Conservation (phyloP, 2,888 invertebrate genomes). For the Cenopis cana region DNA sequence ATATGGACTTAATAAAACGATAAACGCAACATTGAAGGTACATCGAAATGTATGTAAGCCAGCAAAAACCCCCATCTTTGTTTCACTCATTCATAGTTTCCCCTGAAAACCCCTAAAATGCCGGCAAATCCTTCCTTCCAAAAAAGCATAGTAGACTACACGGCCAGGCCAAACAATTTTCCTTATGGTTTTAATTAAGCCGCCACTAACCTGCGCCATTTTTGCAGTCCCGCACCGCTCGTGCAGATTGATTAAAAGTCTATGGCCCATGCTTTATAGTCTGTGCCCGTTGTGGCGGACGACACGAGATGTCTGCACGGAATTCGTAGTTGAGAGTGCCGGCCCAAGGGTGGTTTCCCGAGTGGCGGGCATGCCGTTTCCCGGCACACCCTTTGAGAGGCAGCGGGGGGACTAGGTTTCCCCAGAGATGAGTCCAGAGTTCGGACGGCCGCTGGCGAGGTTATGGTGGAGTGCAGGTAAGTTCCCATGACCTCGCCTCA, state of each 20-base stretch:
- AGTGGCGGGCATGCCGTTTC: too few species aligned
- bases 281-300: conserved; percentile 59
- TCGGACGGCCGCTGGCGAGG: too few species aligned
- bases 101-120: conserved; percentile 40
- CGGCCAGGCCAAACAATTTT: conserved; percentile 74
- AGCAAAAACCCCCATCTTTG: not conserved
- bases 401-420: too few species aligned
- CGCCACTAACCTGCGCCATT: conserved; percentile 77
- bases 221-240: conserved; percentile 81
- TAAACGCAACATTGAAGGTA: not conserved
- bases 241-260: conserved; percentile 85
- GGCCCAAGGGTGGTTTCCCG: too few species aligned
- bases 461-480: too few species aligned
- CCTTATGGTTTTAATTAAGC: conserved; percentile 86
- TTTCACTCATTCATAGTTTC: conserved; percentile 1
- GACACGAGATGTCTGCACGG: conserved; percentile 44
- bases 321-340: too few species aligned
- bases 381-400: too few species aligned
- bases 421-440: too few species aligned
- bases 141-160: conserved; percentile 64
- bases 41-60: not conserved
- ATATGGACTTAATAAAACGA: too few species aligned
- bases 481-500: too few species aligned
- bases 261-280: conserved; percentile 83
- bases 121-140: conserved; percentile 58